Base-by-base conservation (phyloP, 2,888 invertebrate genomes). In the Meiosimyza platycephala region DNA sequence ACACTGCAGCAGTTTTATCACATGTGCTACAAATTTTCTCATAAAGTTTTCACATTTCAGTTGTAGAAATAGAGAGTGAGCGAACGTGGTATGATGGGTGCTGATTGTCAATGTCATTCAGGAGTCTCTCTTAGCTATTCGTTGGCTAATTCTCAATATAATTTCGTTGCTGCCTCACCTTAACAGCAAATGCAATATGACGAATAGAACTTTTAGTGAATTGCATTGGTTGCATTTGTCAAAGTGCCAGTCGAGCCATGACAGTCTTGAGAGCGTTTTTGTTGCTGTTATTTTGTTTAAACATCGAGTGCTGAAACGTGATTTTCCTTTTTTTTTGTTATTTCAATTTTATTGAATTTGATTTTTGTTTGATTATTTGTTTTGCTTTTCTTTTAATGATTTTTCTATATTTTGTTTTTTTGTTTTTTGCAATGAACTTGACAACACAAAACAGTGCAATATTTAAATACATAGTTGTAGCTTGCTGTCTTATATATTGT, bases 401-500 rank as follows among this genome's bases (percentile, higher is more conserved):
- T 64, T 18, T 64, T 40, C 28, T 28, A 28, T 57, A 5, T 28
- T 6, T 51, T n/a, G n/a, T n/a, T n/a, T n/a, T 63, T 40, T n/a
- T 22, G 22, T 22, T 40, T 40, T 64, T 64, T 64, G 64, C 64
- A 64, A 64, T 64, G 64, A 64, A 64, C 64, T 64, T 64, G 64
- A 51, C 64, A 64, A 51, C 64, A 64, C 50, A 7, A 50, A 64
- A 22, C 4, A 40, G 40, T 40, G 40, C 40, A 40, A 40, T 40
- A 40, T 40, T 6, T 40, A 40, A 40, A 40, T 40, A 40, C 40
- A 40, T 40, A 9, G 40, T 1, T n/a, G n/a, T 9, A 40, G 40
- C 9, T 9, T 7, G 6, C 40, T 9, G 40, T 40, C 9, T 40
- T 40, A 40, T 40, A 40, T 40, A 40, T 40, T 40, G 6, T 40